Conservation (phyloP, 1,140 invertebrate genomes). For the Sminthurides bifidus region DNA sequence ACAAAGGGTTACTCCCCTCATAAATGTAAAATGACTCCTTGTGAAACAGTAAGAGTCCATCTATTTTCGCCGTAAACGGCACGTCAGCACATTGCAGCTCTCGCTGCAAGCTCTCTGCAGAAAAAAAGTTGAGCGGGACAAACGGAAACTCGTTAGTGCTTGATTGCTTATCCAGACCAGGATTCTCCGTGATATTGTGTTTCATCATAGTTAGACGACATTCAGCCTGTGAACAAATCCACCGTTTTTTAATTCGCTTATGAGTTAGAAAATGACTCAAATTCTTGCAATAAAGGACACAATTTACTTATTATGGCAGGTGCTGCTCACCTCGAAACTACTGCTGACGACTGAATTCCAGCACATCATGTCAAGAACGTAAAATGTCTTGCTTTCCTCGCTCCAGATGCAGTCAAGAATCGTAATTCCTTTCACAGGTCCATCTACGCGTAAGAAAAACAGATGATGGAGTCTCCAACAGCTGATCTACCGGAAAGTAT, state of each 20-base stretch:
- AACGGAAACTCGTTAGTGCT: conserved; percentile 44
- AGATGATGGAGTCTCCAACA: conserved; percentile 15
- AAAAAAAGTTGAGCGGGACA: conserved; percentile 41
- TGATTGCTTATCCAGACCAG: conserved; percentile 36
- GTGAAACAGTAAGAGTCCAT: conserved; percentile 74
- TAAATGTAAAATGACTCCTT: conserved; percentile 60
- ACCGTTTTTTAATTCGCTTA: too few relatives aligned
- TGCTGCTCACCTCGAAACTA: conserved; percentile 60
- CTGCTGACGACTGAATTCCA: conserved; percentile 65
- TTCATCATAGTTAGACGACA: conserved; percentile 65
- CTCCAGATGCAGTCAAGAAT: conserved; percentile 71
- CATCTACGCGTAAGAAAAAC: too few relatives aligned
- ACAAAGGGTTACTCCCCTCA: conserved; percentile 58
- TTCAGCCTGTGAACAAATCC: conserved; percentile 57
- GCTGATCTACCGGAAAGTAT: background rate
- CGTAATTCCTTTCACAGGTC: conserved; percentile 36
- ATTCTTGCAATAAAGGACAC: background rate
- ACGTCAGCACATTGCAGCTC: conserved; percentile 20
- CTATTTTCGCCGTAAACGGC: conserved; percentile 39
- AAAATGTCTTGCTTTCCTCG: conserved; percentile 50
- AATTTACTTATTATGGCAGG: background rate
- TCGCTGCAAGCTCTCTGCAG: conserved; percentile 31
- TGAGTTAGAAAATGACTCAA: conserved; percentile 30
- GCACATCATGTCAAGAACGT: conserved; percentile 65
- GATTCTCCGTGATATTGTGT: conserved; percentile 50